Base-by-base conservation (phyloP, 2,888 invertebrate genomes). In the Omphaloscelis lunosa region DNA sequence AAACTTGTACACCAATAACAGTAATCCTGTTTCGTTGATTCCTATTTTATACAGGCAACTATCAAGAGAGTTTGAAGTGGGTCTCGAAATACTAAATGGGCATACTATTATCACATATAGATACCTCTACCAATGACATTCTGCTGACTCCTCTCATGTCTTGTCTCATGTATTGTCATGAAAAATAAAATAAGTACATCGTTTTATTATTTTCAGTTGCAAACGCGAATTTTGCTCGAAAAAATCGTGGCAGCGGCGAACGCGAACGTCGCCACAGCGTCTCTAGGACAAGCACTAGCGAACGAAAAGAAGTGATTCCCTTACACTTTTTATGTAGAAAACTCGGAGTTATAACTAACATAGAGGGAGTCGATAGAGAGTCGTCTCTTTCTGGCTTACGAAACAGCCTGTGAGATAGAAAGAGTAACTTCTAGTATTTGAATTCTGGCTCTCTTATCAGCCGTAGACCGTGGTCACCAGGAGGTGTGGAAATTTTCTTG, bases 211-310 rank as follows among this genome's bases (percentile, higher is more conserved):
- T 66, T 82, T 80, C 93, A 96, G 96, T 74, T 93, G 83, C 96
- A 96, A 87, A 94, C 95, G 5, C 93, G 93, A 27, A 79, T 95
- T 12, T 82, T 96, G 67, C 81, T 96, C 59, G 96, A 96, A 61
- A 96, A 94, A 88, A 96, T 96, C 20, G 95, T 96, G n/a, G 80
- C 91, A 0, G 94, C 95, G 2, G 93, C 96, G 0, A 96, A 95
- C 66, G 92, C 95, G 0, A 93, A 95, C 0, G 93, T 95, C 0
- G 95, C 96, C 8, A 96, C 96, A 2, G 96, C 96, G 0, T 94
- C 96, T 0, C 87, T 96, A 2, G 96, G 96, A n/a, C 96, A 96
- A 80, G 91, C 95, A 1, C 88, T 96, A 51, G 96, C 95, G 29
- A 93, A 89, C 74, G 96, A 96, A 70, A 95, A 95, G 90, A 96